Base-by-base conservation (phyloP, 2,888 invertebrate genomes). In the Leucophora obtusa region DNA sequence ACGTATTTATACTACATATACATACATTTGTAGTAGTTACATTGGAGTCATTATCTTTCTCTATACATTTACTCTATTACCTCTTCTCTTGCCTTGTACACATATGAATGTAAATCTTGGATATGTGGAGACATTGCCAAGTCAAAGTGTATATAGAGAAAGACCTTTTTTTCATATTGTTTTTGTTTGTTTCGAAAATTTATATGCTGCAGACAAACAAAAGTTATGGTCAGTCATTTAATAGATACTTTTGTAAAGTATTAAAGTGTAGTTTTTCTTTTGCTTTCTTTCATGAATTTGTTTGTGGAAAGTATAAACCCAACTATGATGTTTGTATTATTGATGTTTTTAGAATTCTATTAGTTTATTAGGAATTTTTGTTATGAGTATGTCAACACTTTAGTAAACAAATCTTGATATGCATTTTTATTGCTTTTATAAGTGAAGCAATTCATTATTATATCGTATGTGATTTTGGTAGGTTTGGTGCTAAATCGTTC, bases 171-270 rank as follows among this genome's bases (percentile, higher is more conserved):
- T 33, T 35, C 35, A 35, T 66, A 9, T 65, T 53, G 53, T 66
- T 56, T 28, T 58, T 70, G 73, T 81, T 77, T 77, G 65, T 43
- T 77, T 77, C 43, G 60, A 77, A 77, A 77, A 81, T 81, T 81
- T 81, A 81, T 81, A 71, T 77, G 73, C 70, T 77, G 77, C 81
- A 81, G 81, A 74, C 77, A 74, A 81, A 76, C 73, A 70, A 73
- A 81, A 76, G 33, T 78, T 78, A 72, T 78, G 47, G 69, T 65
- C 65, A 50, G 24, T 59, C 66, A 70, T 54, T 60, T 65, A 53
- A 66, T 66, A 54, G 54, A 66, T 53, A 71, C 53, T 65, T 56
- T 78, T 17, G 24, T 8, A 69, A 73, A 70, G 38, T 71, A 66
- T 53, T 62, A 51, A 47, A 62, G 10, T 38, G 10, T 47, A 53